phyloP scores from a whole-genome alignment of 2,113 vertebrate genomes.

The Zootoca vivipara region DNA sequence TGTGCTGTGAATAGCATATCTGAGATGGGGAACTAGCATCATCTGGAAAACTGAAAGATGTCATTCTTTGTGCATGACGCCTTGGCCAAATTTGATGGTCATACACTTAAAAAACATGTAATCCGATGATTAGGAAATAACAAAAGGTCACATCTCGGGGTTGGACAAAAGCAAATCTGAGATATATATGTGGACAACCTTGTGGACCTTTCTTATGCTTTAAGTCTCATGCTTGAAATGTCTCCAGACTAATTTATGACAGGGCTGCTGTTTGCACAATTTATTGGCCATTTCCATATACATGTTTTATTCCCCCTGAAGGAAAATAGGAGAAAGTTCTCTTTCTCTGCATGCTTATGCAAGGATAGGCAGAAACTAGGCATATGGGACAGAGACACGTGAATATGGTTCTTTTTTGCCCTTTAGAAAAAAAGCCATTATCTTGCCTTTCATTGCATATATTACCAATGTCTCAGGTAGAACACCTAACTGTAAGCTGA shows the following conservation, averaged over 20 bases:
- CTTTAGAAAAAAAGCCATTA: background rate
- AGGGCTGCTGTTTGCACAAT: background rate
- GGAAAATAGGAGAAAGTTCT: background rate
- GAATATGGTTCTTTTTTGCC: background rate
- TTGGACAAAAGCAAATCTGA: background rate
- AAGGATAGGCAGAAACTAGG: background rate
- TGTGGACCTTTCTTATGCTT: background rate
- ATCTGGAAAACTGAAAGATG: background rate
- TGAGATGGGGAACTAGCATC: background rate
- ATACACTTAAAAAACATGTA: background rate
- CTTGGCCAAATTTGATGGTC: background rate
- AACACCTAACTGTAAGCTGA: background rate
- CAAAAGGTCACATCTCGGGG: background rate
- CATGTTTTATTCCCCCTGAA: background rate
- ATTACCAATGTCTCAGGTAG: background rate
- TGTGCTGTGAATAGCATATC: background rate
- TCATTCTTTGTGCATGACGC: background rate
- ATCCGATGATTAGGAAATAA: too few species aligned
- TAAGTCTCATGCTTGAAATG: background rate
- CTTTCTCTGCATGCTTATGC: background rate
- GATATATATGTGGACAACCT: background rate
- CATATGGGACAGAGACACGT: background rate
- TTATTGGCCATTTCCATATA: background rate
- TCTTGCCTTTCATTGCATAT: background rate
- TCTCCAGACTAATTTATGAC: background rate